Evolutionary conservation across 2,113 vertebrate genomes (phyloP).

Genomic region (Machaerirhynchus nigripectus): DNA sequence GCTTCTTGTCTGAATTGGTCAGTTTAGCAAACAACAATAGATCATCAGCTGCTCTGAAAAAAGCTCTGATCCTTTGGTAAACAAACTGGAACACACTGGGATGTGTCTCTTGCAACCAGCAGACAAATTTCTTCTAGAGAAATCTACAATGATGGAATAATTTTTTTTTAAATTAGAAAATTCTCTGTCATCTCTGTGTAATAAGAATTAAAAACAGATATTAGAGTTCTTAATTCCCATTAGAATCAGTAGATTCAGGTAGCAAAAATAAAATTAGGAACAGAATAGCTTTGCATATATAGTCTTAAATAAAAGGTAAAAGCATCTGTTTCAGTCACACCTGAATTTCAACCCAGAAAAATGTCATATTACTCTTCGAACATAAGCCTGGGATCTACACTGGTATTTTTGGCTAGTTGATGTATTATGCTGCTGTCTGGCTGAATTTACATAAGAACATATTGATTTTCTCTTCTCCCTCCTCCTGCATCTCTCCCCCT

Average conservation of each 20-base stretch:
- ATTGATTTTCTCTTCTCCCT: background rate
- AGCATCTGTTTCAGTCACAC: background rate
- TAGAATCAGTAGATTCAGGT: background rate
- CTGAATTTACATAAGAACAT: conserved; percentile 10
- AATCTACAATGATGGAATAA: background rate
- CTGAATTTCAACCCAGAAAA: conserved; percentile 11
- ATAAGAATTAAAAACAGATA: background rate
- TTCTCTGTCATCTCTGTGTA: background rate
- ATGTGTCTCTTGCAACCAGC: background rate
- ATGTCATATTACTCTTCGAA: background rate
- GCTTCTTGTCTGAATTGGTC: background rate
- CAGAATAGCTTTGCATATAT: background rate
- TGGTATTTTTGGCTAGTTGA: conserved; percentile 14
- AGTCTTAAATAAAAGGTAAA: background rate
- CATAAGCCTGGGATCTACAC: background rate
- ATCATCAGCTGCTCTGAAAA: background rate
- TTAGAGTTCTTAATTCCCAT: background rate
- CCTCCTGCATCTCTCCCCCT: background rate
- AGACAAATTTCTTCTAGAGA: background rate
- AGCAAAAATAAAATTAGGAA: background rate
- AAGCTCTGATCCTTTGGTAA: background rate
- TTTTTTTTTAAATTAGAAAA: background rate
- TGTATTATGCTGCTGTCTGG: conserved; percentile 14
- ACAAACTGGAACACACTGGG: background rate
- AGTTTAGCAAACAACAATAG: background rate